These are phyloP conservation scores for Lamellibrachia columna DNA, from an alignment of 2,888 invertebrate species.

Conservation along the genomic window DNA sequence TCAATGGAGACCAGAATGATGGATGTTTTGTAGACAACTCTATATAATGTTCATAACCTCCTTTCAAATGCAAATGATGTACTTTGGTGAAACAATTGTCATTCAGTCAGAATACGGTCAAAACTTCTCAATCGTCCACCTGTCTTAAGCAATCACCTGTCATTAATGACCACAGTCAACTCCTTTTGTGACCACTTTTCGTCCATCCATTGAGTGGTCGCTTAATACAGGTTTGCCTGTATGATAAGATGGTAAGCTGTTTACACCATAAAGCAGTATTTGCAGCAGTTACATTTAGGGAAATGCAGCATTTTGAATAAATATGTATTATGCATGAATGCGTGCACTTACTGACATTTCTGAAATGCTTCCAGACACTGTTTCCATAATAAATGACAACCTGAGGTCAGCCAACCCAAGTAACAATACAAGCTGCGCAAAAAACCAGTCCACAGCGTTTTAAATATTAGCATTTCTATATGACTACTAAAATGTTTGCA, in stretches of 20 bases:
- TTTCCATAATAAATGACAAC: background rate
- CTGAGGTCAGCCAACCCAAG: no score
- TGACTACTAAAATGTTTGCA: no score
- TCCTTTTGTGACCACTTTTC: no score
- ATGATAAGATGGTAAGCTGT: background rate
- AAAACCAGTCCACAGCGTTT: no score
- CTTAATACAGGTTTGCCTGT: background rate
- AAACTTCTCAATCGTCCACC: no score
- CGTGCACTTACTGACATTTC: background rate
- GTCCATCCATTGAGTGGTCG: no score
- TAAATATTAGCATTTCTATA: no score
- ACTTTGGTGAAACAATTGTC: background rate
- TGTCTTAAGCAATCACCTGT: no score
- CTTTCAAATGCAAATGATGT: background rate
- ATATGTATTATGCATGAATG: background rate
- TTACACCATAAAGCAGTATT: background rate
- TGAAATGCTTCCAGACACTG: background rate
- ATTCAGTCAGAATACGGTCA: no score
- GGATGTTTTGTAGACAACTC: background rate
- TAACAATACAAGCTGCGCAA: no score
- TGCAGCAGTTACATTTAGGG: background rate
- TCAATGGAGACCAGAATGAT: background rate
- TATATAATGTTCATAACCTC: background rate
- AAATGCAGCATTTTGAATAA: background rate
- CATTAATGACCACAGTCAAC: no score